Base-by-base conservation (phyloP, 2,888 invertebrate species). In the Ganaspis brasiliensis region DNA sequence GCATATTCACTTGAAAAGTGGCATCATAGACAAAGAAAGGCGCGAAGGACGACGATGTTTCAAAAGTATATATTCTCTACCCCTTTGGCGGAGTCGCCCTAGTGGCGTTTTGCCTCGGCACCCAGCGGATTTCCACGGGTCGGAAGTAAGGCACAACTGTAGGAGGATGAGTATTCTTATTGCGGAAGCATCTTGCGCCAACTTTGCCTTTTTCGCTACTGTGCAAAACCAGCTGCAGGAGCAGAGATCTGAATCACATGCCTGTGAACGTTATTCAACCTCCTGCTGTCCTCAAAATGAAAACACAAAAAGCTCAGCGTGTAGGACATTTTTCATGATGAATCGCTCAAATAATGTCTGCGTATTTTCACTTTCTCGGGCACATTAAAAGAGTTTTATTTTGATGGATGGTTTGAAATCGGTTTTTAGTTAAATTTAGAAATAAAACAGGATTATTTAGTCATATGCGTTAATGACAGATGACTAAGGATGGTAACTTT, bases 101-200 rank as follows among this genome's bases (percentile, higher is more conserved):
- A 26, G 67, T 35, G 52, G 40, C 24, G 67, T 56, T 21, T 67
- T 40, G 31, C 70, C 56, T 67, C 67, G 45, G 40, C 67, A 67
- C 67, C 67, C 21, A 67, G 24, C 52, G 55, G 49, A 49, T 72
- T 45, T 75, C 37, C 52, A 61, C 52, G n/a, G 35, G 63, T 52
- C 75, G 75, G 75, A 75, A 72, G 61, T 55, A 19, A 61, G 72
- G 49, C 49, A 26, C 45, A 57, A 24, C 16, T 73, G 14, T 14
- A 21, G 35, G 55, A 74, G 63, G 31, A 45, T 49, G 49, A 19
- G 40, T 67, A 74, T 67, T 74, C 63, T 74, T 74, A 75, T 75
- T 75, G 75, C 75, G 75, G 75, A 75, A 75, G 52, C 61, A 59
- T 37, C 75, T 75, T 61, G 75, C 59, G 55, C 72, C 49, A 72